phyloP scores from a whole-genome alignment of 1,140 invertebrate genomes.

The Brachionus angularis region DNA sequence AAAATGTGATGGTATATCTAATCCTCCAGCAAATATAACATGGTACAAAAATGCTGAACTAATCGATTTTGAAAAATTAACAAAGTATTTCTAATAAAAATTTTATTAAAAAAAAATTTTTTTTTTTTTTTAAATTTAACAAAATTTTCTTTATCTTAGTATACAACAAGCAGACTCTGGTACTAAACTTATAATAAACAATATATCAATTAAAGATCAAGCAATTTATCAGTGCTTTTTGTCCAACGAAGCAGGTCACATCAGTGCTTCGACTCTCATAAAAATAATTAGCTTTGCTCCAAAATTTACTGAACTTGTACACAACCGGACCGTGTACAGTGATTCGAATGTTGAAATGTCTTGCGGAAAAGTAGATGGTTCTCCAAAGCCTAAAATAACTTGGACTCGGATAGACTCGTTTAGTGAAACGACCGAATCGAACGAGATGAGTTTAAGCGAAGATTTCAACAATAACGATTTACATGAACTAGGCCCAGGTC shows the following conservation, averaged over 20 bases:
- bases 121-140: neutral
- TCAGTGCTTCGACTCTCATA: conserved; percentile 81
- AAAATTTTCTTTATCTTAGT: neutral
- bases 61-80: conserved; percentile 18
- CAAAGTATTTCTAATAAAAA: neutral
- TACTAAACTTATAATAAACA: conserved; percentile 63
- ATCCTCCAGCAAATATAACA: conserved; percentile 32
- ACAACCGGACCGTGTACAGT: conserved; percentile 37
- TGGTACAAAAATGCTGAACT: conserved; percentile 42
- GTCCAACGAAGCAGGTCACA: conserved; percentile 78
- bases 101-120: neutral
- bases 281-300: conserved; percentile 73
- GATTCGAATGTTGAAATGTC: conserved; percentile 27
- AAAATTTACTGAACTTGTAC: conserved; percentile 21
- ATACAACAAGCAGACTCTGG: conserved; percentile 21
- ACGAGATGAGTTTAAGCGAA: neutral
- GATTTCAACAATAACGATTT: neutral
- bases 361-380: conserved; percentile 36
- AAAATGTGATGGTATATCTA: conserved; percentile 39
- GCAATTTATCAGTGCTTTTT: conserved; percentile 94
- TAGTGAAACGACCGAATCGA: neutral
- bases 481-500: too few relatives aligned
- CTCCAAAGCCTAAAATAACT: conserved; percentile 32
- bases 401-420: conserved; percentile 21
- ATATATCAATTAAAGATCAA: conserved; percentile 75